Base-by-base conservation (phyloP, 2,888 invertebrate genomes). In the Trilocha varians region DNA sequence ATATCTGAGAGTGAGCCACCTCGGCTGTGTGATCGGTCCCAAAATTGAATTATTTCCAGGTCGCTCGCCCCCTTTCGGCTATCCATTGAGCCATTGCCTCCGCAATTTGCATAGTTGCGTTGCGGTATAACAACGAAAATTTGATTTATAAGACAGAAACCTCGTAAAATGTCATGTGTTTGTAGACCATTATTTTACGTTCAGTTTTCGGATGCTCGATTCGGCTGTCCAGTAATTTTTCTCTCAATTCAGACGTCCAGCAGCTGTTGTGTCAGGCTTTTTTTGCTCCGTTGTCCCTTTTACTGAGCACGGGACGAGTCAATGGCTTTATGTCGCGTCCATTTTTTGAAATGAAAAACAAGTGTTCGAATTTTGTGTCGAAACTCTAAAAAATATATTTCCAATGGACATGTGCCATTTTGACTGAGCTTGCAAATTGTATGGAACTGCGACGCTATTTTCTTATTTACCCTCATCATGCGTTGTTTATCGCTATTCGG, bases 41-140 rank as follows among this genome's bases (percentile, higher is more conserved):
- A 64, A 71, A 78, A 75, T 76, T 72, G 65, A 76, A 76, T 77
- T 72, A 75, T 69, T 68, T 60, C 59, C 66, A 56, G 49, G 50
- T 56, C 54, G 51, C 45, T 53, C 57, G 25, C 52, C 47, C 49
- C 54, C 51, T 56, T 55, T 48, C 36, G 48, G 45, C 57, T 53
- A 54, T 49, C 47, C 52, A 39, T 18, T 46, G 42, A 52, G 50
- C 46, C n/a, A 46, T 48, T 47, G 48, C 52, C 57, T 51, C 41
- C 54, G 47, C 52, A 60, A 72, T 72, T 70, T 67, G 63, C 65
- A 67, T 71, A 57, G 55, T 55, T 55, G 47, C 53, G 48, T 48
- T 50, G 51, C 47, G 45, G 43, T 50, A 50, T 51, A 46, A 51
- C 49, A 46, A 40, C 43, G 43, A 38, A 52, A 57, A 48, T 62